Percentiles rank a stretch among this genome's conserved stretches.
Conservation (phyloP, 92 coral and sea anemone species). For the Siderastrea siderea region DNA sequence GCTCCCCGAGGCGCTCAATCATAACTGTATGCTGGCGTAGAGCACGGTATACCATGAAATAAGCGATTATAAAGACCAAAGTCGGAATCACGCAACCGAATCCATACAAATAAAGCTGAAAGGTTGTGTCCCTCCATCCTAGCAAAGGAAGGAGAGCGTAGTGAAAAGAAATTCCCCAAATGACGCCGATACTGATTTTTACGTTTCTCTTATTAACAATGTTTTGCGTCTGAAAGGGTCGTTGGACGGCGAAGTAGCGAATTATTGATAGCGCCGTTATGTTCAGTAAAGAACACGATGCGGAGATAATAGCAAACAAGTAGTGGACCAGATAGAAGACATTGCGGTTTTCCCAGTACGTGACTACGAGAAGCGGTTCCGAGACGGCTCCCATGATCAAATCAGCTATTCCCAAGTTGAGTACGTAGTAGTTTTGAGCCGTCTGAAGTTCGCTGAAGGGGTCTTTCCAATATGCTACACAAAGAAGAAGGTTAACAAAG, state of each 20-base stretch:
- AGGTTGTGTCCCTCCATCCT: constrained; percentile 72
- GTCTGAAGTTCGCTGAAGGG: constrained; percentile 77
- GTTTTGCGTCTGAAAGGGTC: constrained; percentile 71
- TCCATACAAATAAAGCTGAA: constrained; percentile 81
- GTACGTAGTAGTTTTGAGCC: constrained; percentile 66
- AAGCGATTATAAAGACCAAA: constrained; percentile 54
- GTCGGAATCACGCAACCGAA: constrained; percentile 74
- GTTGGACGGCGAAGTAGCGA: constrained; percentile 80
- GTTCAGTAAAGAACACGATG: constrained; percentile 77
- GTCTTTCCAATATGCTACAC: constrained; percentile 71
- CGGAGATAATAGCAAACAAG: constrained; percentile 81
- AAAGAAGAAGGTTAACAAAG: constrained; percentile 63
- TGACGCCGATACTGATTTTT: constrained; percentile 38
- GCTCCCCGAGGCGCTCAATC: constrained; percentile 39
- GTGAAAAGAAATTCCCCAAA: constrained; percentile 74
- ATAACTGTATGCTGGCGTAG: constrained; percentile 61
- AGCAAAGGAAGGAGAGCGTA: constrained; percentile 64
- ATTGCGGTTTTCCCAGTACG: constrained; percentile 71
- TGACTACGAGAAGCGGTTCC: constrained; percentile 71
- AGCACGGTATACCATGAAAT: constrained; percentile 59
- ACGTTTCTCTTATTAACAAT: constrained; percentile 61
- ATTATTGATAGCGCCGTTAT: constrained; percentile 75
- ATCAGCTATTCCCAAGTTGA: constrained; percentile 80
- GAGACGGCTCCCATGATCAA: constrained; percentile 81
- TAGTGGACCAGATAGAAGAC: constrained; percentile 75